Base-by-base conservation (phyloP, 2,888 invertebrate species). In the Plebejus melissa region DNA sequence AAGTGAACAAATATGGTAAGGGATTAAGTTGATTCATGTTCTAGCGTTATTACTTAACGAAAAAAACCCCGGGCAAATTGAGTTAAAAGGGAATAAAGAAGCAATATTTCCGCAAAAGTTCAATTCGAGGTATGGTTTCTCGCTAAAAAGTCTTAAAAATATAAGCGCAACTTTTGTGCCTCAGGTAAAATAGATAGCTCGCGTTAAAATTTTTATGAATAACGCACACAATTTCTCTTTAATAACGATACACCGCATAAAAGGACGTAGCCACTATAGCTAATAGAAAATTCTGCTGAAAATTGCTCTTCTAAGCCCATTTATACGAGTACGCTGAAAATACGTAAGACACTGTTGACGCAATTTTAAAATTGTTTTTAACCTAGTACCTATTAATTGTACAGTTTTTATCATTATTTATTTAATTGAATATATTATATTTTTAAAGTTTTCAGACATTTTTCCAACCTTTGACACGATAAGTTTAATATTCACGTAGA, bases 221-320 rank as follows among this genome's bases (percentile, higher is more conserved):
- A 74, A 74, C 74, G 60, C 74, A 74, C 74, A 74, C 16, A 58
- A 74, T 57, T 74, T 74, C 74, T 74, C 74, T 74, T 60, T 74
- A 74, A 74, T 74, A 74, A 74, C 74, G 58, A 74, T 74, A 60
- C 74, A 74, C 57, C 57, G 60, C 60, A 74, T 74, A 74, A 74
- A 74, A 74, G 60, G 60, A 74, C 41, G 74, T 60, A 58, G 38
- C 74, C 74, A 60, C 41, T 58, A 74, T 58, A 22, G 74, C 74
- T 74, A 74, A 74, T 74, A 74, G 58, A 74, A 74, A 74, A 74
- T 74, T 58, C 41, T 74, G 74, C 58, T 74, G 74, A 74, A 74
- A 74, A 74, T 74, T 74, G 41, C 58, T 58, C 74, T 54, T 46
- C 72, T 72, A 72, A 72, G 54, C 72, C 72, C 72, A 32, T 72